A percentile compares a stretch with the other conserved stretches of the same genome.
Conservation (phyloP, 2,113 vertebrate species). For the Aspidoscelis tigris region DNA sequence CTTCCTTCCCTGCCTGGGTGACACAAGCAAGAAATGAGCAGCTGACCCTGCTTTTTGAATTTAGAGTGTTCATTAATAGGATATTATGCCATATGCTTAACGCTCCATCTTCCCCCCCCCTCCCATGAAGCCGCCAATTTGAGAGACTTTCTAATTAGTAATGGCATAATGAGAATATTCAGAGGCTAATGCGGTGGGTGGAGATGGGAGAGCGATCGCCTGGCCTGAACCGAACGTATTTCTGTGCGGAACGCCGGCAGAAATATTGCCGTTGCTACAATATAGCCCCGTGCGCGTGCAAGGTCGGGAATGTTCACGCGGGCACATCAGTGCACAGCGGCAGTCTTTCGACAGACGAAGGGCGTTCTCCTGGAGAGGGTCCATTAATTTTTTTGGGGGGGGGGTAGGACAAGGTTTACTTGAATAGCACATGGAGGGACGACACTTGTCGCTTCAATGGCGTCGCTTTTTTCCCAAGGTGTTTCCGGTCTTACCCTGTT, state of each 20-base stretch:
- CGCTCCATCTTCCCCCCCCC: conserved; percentile 85
- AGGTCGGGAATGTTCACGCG: background rate
- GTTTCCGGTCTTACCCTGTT: too few relatives aligned
- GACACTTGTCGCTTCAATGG: too few relatives aligned
- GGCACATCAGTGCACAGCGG: conserved; percentile 32
- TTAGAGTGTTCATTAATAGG: conserved; percentile 99
- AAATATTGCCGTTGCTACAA: conserved; percentile 68
- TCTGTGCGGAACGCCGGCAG: conserved; percentile 57
- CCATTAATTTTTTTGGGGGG: conserved; percentile 48
- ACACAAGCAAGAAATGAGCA: conserved; percentile 91
- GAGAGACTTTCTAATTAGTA: conserved; percentile 99
- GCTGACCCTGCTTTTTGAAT: conserved; percentile 99
- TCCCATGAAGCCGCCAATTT: conserved; percentile 96
- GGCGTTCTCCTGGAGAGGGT: conserved; percentile 55
- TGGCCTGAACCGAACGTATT: conserved; percentile 77
- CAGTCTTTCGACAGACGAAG: conserved; percentile 70
- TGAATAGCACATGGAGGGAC: too few relatives aligned
- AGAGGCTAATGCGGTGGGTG: conserved; percentile 90
- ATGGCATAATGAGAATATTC: conserved; percentile 98
- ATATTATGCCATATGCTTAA: conserved; percentile 99
- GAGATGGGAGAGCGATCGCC: conserved; percentile 81
- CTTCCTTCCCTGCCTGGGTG: conserved; percentile 82
- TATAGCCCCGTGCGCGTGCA: too few relatives aligned
- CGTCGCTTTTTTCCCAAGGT: too few relatives aligned
- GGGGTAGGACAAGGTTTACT: background rate